phyloP scores from a whole-genome alignment of 1,140 invertebrate genomes.

The Xylocopa sonorina region DNA sequence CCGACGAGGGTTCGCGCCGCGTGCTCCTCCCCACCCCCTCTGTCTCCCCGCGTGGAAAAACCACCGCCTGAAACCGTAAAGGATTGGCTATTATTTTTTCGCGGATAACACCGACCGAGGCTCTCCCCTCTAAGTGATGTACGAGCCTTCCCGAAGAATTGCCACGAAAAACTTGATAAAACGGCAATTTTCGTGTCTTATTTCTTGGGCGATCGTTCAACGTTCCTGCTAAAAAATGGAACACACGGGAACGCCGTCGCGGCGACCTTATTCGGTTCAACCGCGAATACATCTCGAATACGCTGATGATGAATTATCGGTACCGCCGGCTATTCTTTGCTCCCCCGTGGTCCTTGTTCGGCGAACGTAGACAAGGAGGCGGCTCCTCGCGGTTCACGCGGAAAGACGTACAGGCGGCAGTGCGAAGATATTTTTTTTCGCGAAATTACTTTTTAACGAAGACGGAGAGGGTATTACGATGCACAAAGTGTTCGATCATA shows the following conservation, averaged over 20 bases:
- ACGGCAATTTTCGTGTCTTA: slow-evolving; percentile 40
- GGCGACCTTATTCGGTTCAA: not conserved
- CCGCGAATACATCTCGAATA: not conserved
- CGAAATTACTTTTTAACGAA: too few species aligned
- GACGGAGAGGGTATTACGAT: too few species aligned
- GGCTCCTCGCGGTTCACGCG: too few species aligned
- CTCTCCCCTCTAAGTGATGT: slow-evolving; percentile 41
- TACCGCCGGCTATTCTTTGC: not conserved
- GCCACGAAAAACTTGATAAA: slow-evolving; percentile 46
- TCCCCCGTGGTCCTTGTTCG: too few species aligned
- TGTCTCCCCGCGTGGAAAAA: not conserved
- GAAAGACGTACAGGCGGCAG: not conserved
- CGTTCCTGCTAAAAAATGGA: slow-evolving; percentile 21
- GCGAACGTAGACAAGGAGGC: not conserved
- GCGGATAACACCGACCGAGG: slow-evolving; percentile 11
- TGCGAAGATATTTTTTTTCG: too few species aligned
- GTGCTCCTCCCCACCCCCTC: not conserved
- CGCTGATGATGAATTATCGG: not conserved
- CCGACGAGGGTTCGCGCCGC: not conserved
- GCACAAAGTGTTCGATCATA: too few species aligned
- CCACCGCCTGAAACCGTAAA: slow-evolving; percentile 20
- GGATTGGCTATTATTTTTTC: slow-evolving; percentile 52
- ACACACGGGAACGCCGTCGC: not conserved
- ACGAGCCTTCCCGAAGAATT: slow-evolving; percentile 39
- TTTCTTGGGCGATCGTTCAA: slow-evolving; percentile 40